A percentile compares a stretch with the other conserved stretches of the same genome.
phyloP scores from a whole-genome alignment of 2,113 vertebrate genomes.

The Gnathonemus echidnorhynchus region DNA sequence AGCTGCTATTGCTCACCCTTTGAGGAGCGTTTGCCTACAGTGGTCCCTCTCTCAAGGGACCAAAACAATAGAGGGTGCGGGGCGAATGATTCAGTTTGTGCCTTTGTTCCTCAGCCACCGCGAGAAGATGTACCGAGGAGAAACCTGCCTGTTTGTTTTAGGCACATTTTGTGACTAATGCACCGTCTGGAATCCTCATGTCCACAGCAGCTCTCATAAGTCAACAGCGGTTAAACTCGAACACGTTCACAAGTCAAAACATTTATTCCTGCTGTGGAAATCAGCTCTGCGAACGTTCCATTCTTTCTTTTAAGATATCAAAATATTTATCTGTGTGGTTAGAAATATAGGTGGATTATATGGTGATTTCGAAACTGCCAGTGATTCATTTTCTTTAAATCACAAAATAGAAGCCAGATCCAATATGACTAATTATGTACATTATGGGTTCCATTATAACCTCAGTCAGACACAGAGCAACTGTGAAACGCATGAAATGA shows the following conservation, averaged over 20 bases:
- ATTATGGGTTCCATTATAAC: background rate
- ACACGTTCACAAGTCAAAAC: background rate
- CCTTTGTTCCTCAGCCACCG: background rate
- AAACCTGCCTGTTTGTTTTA: background rate
- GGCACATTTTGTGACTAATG: background rate
- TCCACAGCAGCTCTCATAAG: background rate
- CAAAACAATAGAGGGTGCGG: background rate
- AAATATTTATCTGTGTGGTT: background rate
- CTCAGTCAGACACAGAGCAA: background rate
- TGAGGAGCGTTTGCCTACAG: background rate
- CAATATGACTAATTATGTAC: background rate
- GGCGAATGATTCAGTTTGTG: background rate
- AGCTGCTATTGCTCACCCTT: background rate
- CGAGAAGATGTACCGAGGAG: background rate
- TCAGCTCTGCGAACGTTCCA: background rate
- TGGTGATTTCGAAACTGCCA: background rate
- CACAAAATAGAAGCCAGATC: background rate
- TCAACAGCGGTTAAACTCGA: background rate
- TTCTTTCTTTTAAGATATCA: background rate
- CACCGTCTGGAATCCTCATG: background rate
- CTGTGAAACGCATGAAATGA: background rate
- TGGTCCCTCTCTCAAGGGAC: background rate
- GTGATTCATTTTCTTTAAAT: conserved; percentile 5
- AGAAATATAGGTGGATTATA: background rate
- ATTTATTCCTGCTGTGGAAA: background rate